Percentiles rank a stretch among this genome's conserved stretches.
Conservation (phyloP, 2,113 vertebrate genomes). For the Centropristis striata region DNA sequence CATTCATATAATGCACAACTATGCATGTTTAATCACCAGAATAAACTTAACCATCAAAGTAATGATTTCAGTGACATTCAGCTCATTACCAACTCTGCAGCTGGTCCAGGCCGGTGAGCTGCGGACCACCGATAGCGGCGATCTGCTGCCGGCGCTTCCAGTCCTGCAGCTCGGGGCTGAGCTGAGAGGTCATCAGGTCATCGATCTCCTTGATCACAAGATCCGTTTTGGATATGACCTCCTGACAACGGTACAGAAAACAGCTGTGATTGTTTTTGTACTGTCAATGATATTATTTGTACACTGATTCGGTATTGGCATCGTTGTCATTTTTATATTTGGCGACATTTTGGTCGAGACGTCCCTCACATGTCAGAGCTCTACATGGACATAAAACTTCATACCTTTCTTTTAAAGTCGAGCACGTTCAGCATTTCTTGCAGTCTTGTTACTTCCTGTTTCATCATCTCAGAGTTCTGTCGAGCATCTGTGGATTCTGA, state of each 20-base stretch:
- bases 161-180: constrained; percentile 92
- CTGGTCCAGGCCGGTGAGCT: constrained; percentile 92
- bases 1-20: neutral
- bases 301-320: neutral
- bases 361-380: neutral
- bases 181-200: constrained; percentile 89
- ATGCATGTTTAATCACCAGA: neutral
- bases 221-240: constrained; percentile 92
- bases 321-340: neutral
- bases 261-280: no score
- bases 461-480: constrained; percentile 88
- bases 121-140: constrained; percentile 93
- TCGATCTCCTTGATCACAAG: constrained; percentile 93
- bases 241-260: constrained; percentile 77
- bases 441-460: constrained; percentile 92
- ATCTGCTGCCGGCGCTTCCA: constrained; percentile 97
- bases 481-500: constrained; percentile 88
- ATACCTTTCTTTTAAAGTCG: constrained; percentile 96
- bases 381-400: neutral
- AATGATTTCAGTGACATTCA: no score
- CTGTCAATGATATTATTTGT: neutral
- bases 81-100: constrained; percentile 94
- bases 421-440: constrained; percentile 97
- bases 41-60: neutral
- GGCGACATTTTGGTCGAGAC: neutral